Evolutionary conservation across 2,797 vertebrate species (phyloP).

Genomic region (Alectoris magna): DNA sequence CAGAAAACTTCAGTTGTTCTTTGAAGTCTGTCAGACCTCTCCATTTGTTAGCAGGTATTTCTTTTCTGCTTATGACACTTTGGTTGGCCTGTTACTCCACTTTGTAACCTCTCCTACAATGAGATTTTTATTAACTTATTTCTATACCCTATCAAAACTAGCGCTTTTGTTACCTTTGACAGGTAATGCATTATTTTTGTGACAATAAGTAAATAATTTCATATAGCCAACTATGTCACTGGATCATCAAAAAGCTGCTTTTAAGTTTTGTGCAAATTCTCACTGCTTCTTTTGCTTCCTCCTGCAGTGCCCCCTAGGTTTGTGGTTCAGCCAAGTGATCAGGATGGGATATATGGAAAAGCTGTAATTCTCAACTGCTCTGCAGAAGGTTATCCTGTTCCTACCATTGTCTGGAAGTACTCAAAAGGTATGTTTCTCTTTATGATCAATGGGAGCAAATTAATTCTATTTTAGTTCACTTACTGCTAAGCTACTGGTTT

Average conservation of each 20-base stretch:
- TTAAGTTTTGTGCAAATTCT: background rate
- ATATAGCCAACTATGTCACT: background rate
- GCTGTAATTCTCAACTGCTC: slow-evolving; percentile 98
- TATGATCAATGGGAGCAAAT: background rate
- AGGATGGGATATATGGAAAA: slow-evolving; percentile 98
- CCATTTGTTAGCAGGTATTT: background rate
- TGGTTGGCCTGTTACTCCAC: background rate
- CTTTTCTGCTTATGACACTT: background rate
- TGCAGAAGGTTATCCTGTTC: slow-evolving; percentile 96
- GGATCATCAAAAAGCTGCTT: background rate
- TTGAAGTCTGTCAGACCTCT: background rate
- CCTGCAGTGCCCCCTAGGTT: slow-evolving; percentile 94
- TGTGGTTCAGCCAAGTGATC: slow-evolving; percentile 96
- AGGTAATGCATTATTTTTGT: background rate
- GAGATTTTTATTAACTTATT: background rate
- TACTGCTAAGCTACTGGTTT: background rate
- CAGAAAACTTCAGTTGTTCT: background rate
- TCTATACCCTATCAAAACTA: background rate
- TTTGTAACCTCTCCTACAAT: background rate
- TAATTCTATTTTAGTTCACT: background rate
- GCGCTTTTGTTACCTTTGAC: background rate
- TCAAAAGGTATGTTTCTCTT: slow-evolving; percentile 91
- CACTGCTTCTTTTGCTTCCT: background rate
- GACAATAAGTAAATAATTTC: background rate
- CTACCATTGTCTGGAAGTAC: slow-evolving; percentile 98